phyloP scores from a whole-genome alignment of 1,140 invertebrate species.

The Drosophila ohnishii region DNA sequence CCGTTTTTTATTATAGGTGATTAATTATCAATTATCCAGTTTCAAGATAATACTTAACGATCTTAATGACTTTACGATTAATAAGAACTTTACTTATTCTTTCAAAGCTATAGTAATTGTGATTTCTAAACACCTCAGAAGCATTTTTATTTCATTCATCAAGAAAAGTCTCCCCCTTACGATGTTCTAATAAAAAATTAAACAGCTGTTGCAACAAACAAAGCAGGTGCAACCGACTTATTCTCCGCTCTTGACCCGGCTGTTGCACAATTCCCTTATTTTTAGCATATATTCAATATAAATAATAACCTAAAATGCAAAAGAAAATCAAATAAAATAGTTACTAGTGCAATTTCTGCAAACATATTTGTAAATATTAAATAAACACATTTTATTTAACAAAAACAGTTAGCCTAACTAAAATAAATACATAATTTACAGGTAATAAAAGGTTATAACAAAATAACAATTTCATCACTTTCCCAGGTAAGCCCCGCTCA shows the following conservation, averaged over 20 bases:
- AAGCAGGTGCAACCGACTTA: conserved; percentile 8
- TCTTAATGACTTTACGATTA: too few species aligned
- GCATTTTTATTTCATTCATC: not conserved
- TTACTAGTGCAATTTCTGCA: too few species aligned
- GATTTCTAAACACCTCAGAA: not conserved
- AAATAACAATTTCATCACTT: conserved; percentile 16
- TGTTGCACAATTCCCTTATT: not conserved
- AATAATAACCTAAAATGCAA: not conserved
- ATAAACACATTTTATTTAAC: conserved; percentile 1
- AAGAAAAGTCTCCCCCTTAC: not conserved
- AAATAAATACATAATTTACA: conserved; percentile 39
- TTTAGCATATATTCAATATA: not conserved
- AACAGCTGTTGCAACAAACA: conserved; percentile 21
- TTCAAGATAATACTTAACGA: too few species aligned
- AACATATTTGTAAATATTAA: not conserved
- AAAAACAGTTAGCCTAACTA: not conserved
- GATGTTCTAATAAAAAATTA: not conserved
- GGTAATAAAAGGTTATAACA: not conserved
- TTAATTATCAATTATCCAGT: too few species aligned
- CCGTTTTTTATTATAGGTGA: not conserved
- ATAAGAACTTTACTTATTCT: too few species aligned
- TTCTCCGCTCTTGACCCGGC: not conserved
- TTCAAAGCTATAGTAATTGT: too few species aligned
- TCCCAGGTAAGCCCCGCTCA: conserved; percentile 16
- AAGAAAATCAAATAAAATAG: not conserved